These are phyloP conservation scores for Nasonia vitripennis DNA, from an alignment of 1,140 invertebrate species.

Conservation along the genomic window DNA sequence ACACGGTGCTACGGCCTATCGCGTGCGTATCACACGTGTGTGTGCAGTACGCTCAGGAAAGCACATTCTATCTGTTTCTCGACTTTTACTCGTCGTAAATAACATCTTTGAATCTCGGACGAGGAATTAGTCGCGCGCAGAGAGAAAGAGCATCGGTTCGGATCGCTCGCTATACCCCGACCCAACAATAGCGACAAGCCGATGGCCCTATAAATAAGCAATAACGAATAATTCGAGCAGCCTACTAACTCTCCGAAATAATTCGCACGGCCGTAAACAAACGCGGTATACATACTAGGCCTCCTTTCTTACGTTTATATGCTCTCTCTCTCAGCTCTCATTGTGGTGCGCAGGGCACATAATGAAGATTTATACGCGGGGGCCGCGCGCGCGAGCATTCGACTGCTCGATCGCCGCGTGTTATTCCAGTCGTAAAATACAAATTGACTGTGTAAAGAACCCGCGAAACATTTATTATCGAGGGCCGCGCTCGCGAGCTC, in stretches of 20 bases:
- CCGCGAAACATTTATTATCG: constrained; percentile 40
- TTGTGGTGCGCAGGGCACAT: background rate
- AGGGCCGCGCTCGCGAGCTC: background rate
- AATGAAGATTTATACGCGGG: constrained; percentile 49
- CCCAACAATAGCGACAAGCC: constrained; percentile 27
- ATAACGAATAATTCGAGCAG: background rate
- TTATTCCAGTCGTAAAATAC: constrained; percentile 45
- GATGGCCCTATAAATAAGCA: constrained; percentile 38
- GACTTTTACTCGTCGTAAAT: background rate
- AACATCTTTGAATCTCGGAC: background rate
- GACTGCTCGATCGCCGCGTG: constrained; percentile 1
- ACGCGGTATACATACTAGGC: background rate
- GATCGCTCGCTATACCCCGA: background rate
- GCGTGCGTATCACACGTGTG: constrained; percentile 9
- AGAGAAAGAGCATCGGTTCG: background rate
- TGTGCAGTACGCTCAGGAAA: background rate
- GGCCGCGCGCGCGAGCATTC: background rate
- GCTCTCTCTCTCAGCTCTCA: no score
- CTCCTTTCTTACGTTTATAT: background rate
- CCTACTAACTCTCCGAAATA: constrained; percentile 1
- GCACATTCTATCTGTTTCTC: background rate
- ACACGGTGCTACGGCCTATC: constrained; percentile 11
- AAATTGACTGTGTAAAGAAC: constrained; percentile 49
- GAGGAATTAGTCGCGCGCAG: constrained; percentile 22
- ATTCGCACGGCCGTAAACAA: constrained; percentile 18